Evolutionary conservation across 2,888 invertebrate genomes (phyloP).

Genomic region (Harpalus rufipes): DNA sequence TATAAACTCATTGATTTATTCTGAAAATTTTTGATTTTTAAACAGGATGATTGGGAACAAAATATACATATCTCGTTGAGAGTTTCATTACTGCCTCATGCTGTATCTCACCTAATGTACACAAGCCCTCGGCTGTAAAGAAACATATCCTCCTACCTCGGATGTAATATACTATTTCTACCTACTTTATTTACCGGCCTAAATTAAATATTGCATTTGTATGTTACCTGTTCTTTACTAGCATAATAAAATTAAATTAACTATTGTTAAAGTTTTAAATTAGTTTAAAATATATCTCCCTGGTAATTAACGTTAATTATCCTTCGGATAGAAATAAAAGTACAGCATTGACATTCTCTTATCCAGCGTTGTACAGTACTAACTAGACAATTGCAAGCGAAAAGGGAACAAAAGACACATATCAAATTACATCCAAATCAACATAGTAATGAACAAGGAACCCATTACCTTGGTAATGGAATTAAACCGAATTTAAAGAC

Average conservation of each 20-base stretch:
- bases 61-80: no score
- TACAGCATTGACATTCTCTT: neutral
- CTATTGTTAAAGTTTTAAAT: neutral
- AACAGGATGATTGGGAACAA: no score
- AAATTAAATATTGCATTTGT: no score
- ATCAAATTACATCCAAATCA: constrained; percentile 40
- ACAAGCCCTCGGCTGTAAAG: no score
- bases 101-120: no score
- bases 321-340: neutral
- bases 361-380: neutral
- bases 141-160: no score
- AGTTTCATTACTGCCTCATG: no score
- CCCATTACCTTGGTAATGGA: constrained; percentile 49
- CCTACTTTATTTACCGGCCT: no score
- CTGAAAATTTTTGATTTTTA: no score
- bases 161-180: no score
- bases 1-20: no score
- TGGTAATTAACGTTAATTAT: neutral
- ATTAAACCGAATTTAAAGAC: constrained; percentile 49
- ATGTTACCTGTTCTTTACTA: neutral
- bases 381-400: neutral
- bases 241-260: neutral
- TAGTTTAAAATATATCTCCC: neutral
- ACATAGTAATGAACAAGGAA: constrained; percentile 46
- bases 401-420: constrained; percentile 17